A percentile compares a stretch with the other conserved stretches of the same genome.
Conservation (phyloP, 2,888 invertebrate genomes). For the Pollenia griseotomentosa region DNA sequence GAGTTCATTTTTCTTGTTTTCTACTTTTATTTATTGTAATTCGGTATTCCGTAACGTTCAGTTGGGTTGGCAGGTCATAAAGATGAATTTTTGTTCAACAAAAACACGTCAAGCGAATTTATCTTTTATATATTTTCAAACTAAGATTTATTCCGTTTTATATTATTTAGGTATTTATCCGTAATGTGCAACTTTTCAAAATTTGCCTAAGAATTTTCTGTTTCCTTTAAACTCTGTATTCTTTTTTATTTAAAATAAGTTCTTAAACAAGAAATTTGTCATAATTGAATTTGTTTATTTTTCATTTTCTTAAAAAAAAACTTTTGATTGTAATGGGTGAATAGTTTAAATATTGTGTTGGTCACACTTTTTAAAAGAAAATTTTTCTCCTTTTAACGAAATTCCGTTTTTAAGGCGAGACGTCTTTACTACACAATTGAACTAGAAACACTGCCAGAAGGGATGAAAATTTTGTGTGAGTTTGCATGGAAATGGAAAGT, state of each 20-base stretch:
- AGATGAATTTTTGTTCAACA: background rate
- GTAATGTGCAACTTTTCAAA: background rate
- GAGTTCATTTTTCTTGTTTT: slow-evolving; percentile 8
- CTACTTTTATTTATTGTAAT: background rate
- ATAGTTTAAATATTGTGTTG: slow-evolving; percentile 30
- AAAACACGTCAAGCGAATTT: slow-evolving; percentile 2
- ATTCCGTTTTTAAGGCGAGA: slow-evolving; percentile 75
- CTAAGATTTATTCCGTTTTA: slow-evolving; percentile 29
- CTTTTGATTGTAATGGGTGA: slow-evolving; percentile 5
- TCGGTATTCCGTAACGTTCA: background rate
- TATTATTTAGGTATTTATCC: background rate
- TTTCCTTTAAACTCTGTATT: background rate
- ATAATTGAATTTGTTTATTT: background rate
- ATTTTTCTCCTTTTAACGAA: slow-evolving; percentile 44
- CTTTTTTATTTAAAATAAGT: background rate
- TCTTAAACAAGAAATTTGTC: background rate
- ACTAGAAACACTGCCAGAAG: slow-evolving; percentile 81
- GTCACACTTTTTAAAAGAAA: slow-evolving; percentile 29
- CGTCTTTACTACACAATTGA: slow-evolving; percentile 82
- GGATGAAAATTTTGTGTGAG: slow-evolving; percentile 75
- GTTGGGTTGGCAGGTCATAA: background rate
- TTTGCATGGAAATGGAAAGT: slow-evolving; percentile 71
- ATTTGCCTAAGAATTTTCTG: background rate
- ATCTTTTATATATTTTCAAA: background rate
- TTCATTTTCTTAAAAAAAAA: slow-evolving; percentile 19